phyloP scores from a whole-genome alignment of 2,888 invertebrate genomes.

The Platycnemis pennipes region DNA sequence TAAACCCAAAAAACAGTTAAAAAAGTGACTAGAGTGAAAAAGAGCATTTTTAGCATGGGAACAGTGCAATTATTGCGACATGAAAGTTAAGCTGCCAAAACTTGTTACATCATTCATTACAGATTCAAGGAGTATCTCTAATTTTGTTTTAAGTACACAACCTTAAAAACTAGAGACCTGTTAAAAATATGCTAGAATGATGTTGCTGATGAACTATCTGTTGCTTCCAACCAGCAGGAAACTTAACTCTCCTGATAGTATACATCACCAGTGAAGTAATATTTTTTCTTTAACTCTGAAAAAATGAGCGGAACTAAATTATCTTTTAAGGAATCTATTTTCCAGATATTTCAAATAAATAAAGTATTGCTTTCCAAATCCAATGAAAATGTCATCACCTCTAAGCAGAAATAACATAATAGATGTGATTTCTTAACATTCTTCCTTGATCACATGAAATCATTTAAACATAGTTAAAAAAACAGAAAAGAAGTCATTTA shows the following conservation, averaged over 20 bases:
- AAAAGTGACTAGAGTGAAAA: background rate
- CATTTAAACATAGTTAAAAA: too few species aligned
- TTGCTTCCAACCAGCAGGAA: background rate
- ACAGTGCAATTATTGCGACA: background rate
- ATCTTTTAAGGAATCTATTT: background rate
- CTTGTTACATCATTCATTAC: background rate
- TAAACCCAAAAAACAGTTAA: background rate
- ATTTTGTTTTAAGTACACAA: too few species aligned
- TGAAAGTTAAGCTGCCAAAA: background rate
- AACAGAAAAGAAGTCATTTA: too few species aligned
- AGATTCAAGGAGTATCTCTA: too few species aligned
- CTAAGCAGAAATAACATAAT: background rate
- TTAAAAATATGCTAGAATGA: background rate
- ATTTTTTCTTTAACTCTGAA: constrained; percentile 83
- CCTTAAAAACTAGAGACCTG: too few species aligned
- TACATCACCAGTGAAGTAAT: constrained; percentile 85
- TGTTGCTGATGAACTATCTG: background rate
- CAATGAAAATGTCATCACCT: background rate
- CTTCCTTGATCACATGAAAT: background rate
- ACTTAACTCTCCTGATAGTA: constrained; percentile 83
- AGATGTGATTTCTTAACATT: background rate
- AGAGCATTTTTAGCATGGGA: background rate
- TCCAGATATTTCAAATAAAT: constrained; percentile 33
- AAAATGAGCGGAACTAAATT: constrained; percentile 70
- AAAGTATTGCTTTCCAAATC: background rate